A percentile compares a stretch with the other conserved stretches of the same genome.
These are phyloP conservation scores for Mythimna albipuncta DNA, from an alignment of 2,888 invertebrate genomes.

Conservation along the genomic window DNA sequence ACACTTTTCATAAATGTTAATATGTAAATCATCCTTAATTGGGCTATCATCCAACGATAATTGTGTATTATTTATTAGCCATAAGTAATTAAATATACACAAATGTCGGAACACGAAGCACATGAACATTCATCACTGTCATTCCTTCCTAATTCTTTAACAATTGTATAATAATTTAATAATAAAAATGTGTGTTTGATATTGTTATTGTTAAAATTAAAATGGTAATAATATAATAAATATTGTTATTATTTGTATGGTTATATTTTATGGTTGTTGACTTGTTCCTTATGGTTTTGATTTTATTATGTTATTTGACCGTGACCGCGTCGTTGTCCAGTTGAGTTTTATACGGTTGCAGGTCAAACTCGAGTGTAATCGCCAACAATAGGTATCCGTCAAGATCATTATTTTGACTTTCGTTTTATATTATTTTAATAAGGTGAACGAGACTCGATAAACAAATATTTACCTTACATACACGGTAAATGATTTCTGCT, in stretches of 20 bases:
- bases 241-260: slow-evolving; percentile 34
- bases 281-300: slow-evolving; percentile 58
- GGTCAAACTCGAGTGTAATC: slow-evolving; percentile 53
- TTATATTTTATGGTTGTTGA: slow-evolving; percentile 32
- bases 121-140: slow-evolving; percentile 55
- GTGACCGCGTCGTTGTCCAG: slow-evolving; percentile 46
- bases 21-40: slow-evolving; percentile 61
- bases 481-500: slow-evolving; percentile 3
- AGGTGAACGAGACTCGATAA: slow-evolving; percentile 29
- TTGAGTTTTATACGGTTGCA: slow-evolving; percentile 37
- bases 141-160: slow-evolving; percentile 64
- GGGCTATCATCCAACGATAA: slow-evolving; percentile 62
- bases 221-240: slow-evolving; percentile 43
- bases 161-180: slow-evolving; percentile 58
- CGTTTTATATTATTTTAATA: slow-evolving; percentile 34
- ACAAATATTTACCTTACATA: slow-evolving; percentile 40
- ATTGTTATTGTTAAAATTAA: slow-evolving; percentile 39
- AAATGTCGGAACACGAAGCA: slow-evolving; percentile 61
- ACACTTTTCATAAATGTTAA: slow-evolving; percentile 50
- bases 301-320: slow-evolving; percentile 44
- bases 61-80: slow-evolving; percentile 62
- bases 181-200: slow-evolving; percentile 47
- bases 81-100: slow-evolving; percentile 56
- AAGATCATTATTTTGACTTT: slow-evolving; percentile 42
- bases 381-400: slow-evolving; percentile 36